Percentiles rank a stretch among this genome's conserved stretches.
phyloP scores from a whole-genome alignment of 2,797 vertebrate species.

The Trichosurus vulpecula region DNA sequence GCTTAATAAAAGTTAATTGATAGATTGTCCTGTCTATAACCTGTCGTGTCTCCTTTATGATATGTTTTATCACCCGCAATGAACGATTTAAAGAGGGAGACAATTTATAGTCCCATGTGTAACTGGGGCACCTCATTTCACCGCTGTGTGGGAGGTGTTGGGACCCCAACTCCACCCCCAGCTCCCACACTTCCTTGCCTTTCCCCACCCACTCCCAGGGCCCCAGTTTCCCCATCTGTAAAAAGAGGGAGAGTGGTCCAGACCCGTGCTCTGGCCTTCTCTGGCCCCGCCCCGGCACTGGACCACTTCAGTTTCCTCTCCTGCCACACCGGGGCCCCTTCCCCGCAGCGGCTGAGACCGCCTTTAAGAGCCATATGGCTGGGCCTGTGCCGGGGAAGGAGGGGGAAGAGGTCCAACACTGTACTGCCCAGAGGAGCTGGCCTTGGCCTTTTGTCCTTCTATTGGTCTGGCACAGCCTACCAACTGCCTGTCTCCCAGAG shows the following conservation, averaged over 20 bases:
- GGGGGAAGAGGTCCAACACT: background rate
- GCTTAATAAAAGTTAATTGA: background rate
- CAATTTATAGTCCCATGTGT: background rate
- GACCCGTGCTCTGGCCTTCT: background rate
- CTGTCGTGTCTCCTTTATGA: background rate
- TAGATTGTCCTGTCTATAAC: background rate
- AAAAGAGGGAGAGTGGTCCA: background rate
- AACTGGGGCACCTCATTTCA: too few relatives aligned
- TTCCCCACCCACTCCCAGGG: background rate
- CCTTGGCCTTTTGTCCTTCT: background rate
- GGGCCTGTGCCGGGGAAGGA: background rate
- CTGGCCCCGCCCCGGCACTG: too few relatives aligned
- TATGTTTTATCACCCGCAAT: background rate
- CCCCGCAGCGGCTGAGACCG: too few relatives aligned
- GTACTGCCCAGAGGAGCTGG: background rate
- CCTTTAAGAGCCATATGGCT: background rate
- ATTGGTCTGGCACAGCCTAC: background rate
- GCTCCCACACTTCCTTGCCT: background rate
- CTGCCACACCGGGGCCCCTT: background rate
- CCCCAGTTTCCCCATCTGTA: background rate
- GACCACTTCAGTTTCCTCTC: background rate
- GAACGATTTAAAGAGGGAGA: background rate
- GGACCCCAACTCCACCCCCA: background rate
- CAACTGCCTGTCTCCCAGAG: background rate
- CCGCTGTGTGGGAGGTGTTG: background rate